Evolutionary conservation across 2,888 invertebrate genomes (phyloP).

Genomic region (Punctoribates punctum): DNA sequence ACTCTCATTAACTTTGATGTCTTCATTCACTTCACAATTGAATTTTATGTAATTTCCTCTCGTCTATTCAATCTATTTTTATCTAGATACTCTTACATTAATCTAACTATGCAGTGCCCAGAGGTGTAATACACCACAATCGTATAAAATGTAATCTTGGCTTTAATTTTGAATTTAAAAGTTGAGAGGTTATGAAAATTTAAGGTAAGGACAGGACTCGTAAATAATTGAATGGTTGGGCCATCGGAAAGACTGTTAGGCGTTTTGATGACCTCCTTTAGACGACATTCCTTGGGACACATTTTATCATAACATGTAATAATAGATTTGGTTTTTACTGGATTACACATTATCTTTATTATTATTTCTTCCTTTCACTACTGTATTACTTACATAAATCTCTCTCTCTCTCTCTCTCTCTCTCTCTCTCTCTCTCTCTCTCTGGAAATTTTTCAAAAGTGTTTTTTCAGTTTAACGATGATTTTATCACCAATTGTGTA

Average conservation of each 20-base stretch:
- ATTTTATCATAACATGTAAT: slow-evolving; percentile 9
- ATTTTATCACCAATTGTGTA: neutral
- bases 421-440: neutral
- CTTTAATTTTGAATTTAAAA: too few species aligned
- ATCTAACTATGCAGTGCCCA: too few species aligned
- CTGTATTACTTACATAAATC: neutral
- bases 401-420: neutral
- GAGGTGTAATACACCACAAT: too few species aligned
- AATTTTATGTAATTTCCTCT: too few species aligned
- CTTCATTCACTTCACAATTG: neutral
- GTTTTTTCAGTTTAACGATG: neutral
- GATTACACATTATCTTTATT: neutral
- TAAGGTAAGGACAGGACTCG: too few species aligned
- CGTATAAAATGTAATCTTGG: too few species aligned
- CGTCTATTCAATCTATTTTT: too few species aligned
- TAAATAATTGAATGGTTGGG: too few species aligned
- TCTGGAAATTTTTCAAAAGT: neutral
- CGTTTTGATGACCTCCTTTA: too few species aligned
- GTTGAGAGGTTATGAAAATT: too few species aligned
- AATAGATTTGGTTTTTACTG: neutral
- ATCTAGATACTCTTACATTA: neutral
- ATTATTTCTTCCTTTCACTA: slow-evolving; percentile 7
- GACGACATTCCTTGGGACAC: neutral
- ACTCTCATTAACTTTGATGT: slow-evolving; percentile 5
- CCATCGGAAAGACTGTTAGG: too few species aligned